phyloP scores from a whole-genome alignment of 2,888 invertebrate species.

The Esperia sulphurella region DNA sequence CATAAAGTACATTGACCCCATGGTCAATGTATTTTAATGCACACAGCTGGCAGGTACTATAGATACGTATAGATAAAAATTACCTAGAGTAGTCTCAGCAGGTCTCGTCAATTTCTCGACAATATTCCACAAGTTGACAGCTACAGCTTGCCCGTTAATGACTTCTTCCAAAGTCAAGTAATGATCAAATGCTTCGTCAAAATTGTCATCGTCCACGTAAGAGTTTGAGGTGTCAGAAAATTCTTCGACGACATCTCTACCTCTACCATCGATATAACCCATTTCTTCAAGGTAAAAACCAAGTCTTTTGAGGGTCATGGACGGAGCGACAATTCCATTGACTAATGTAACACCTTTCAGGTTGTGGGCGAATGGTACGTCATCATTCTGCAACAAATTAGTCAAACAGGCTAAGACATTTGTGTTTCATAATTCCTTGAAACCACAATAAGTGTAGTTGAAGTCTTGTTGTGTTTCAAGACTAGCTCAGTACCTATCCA shows the following conservation, averaged over 20 bases:
- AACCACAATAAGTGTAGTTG: too few species aligned
- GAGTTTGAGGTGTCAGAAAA: conserved; percentile 70
- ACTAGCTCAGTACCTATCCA: too few species aligned
- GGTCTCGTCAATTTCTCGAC: conserved; percentile 46
- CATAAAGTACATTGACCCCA: too few species aligned
- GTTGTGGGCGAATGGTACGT: conserved; percentile 73
- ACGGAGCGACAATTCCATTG: conserved; percentile 91
- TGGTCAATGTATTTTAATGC: too few species aligned
- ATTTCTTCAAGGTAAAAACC: conserved; percentile 67
- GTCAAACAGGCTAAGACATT: too few species aligned
- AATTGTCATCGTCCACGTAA: conserved; percentile 72
- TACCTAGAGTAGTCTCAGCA: background rate
- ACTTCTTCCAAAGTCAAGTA: conserved; percentile 81
- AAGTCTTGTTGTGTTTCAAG: too few species aligned
- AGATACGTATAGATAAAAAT: background rate
- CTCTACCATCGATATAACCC: conserved; percentile 83
- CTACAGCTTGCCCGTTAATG: conserved; percentile 81
- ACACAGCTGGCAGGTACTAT: too few species aligned
- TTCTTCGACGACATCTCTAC: conserved; percentile 76
- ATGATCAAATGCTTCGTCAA: conserved; percentile 78
- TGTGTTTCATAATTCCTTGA: too few species aligned
- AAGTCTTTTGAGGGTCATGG: conserved; percentile 49
- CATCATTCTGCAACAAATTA: too few species aligned
- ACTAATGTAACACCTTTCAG: conserved; percentile 88
- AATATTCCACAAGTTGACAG: conserved; percentile 82